Percentiles rank a stretch among this genome's conserved stretches.
These are phyloP conservation scores for Bradysia coprophila DNA, from an alignment of 1,140 invertebrate genomes.

Conservation along the genomic window DNA sequence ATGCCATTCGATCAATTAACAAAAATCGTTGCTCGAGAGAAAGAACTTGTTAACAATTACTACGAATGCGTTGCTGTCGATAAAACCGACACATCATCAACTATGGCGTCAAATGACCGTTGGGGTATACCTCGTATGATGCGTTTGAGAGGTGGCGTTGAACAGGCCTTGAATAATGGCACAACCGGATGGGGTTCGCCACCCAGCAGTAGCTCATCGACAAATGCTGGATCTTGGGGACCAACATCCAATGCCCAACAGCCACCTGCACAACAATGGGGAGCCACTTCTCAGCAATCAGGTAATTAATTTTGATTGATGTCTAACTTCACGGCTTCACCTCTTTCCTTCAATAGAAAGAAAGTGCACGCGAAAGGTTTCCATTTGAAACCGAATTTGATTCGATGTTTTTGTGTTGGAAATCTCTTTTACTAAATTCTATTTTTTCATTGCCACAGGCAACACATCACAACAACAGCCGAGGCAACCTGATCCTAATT, in stretches of 20 bases:
- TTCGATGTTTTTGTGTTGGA: no score
- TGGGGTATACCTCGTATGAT: conserved; percentile 32
- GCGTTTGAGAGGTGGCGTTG: conserved; percentile 53
- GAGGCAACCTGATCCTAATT: conserved; percentile 6
- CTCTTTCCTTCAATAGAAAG: no score
- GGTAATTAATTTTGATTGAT: no score
- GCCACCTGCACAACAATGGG: conserved; percentile 2
- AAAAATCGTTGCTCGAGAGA: not conserved
- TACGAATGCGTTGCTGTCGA: no score
- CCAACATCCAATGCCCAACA: conserved; percentile 12
- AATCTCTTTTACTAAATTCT: no score
- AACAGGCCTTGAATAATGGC: conserved; percentile 54
- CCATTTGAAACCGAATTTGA: no score
- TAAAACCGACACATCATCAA: not conserved
- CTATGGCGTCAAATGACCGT: not conserved
- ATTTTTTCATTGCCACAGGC: no score
- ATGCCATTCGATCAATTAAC: not conserved
- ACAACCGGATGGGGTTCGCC: conserved; percentile 54
- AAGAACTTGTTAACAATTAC: not conserved
- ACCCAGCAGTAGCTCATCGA: conserved; percentile 24
- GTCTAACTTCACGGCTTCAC: no score
- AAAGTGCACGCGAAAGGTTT: no score
- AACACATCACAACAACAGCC: conserved; percentile 1
- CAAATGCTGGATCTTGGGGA: conserved; percentile 3
- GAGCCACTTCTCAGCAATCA: not conserved